These are phyloP conservation scores for Gambusia yucatana DNA, from an alignment of 2,797 vertebrate species.

Conservation along the genomic window DNA sequence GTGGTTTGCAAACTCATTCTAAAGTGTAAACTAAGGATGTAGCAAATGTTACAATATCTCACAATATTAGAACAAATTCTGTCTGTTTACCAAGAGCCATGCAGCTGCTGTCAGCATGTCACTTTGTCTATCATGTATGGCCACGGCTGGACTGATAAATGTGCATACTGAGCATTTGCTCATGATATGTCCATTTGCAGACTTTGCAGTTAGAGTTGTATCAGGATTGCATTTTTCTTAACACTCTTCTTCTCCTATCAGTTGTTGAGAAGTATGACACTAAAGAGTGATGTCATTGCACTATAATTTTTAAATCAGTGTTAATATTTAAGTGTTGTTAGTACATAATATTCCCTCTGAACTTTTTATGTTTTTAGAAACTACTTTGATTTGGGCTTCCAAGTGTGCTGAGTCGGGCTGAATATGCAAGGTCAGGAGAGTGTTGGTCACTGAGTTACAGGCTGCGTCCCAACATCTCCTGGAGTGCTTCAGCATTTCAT, in stretches of 20 bases:
- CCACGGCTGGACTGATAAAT: background rate
- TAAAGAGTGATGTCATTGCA: background rate
- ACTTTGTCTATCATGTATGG: background rate
- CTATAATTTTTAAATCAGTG: too few relatives aligned
- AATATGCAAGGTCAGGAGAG: too few relatives aligned
- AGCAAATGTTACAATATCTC: background rate
- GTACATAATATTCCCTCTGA: too few relatives aligned
- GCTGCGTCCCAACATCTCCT: too few relatives aligned
- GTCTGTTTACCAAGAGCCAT: too few relatives aligned
- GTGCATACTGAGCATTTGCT: background rate
- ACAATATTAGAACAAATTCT: background rate
- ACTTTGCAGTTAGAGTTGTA: background rate
- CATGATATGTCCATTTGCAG: background rate
- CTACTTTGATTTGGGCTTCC: too few relatives aligned
- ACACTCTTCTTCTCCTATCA: background rate
- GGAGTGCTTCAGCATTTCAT: too few relatives aligned
- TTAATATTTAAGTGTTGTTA: too few relatives aligned
- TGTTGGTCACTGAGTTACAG: too few relatives aligned
- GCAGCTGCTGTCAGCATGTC: background rate
- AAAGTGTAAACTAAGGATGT: background rate
- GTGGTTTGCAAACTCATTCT: background rate
- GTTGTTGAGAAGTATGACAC: background rate
- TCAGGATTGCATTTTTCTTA: background rate
- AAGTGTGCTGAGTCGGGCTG: too few relatives aligned
- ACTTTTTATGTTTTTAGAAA: too few relatives aligned